phyloP scores from a whole-genome alignment of 2,113 vertebrate species.

The Xiphorhynchus elegans region DNA sequence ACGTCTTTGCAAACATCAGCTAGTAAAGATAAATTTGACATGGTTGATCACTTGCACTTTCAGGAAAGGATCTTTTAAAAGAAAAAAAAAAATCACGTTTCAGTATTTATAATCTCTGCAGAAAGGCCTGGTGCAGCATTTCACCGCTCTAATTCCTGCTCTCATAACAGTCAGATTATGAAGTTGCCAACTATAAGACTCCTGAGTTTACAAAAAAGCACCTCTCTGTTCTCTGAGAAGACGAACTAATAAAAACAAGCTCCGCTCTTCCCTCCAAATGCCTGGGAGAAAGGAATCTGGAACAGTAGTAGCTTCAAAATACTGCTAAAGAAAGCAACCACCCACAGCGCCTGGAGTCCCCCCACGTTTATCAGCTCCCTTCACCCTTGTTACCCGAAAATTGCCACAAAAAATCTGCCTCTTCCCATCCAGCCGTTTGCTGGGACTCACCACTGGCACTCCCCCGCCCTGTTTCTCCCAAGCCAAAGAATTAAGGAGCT shows the following conservation, averaged over 20 bases:
- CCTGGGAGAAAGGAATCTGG: conserved; percentile 47
- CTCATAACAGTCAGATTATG: conserved; percentile 61
- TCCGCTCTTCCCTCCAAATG: conserved; percentile 15
- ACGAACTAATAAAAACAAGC: conserved; percentile 59
- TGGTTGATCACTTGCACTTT: conserved; percentile 9
- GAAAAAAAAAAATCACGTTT: neutral
- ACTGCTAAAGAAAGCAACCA: conserved; percentile 10
- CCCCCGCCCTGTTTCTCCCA: neutral
- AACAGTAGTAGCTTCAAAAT: conserved; percentile 49
- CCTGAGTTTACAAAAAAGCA: conserved; percentile 25
- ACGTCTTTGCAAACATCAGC: conserved; percentile 15
- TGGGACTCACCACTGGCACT: neutral
- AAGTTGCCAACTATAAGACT: conserved; percentile 41
- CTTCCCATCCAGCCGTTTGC: neutral
- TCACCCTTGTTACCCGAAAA: neutral
- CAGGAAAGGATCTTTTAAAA: conserved; percentile 14
- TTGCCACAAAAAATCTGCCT: neutral
- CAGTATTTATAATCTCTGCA: conserved; percentile 29
- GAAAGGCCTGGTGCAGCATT: conserved; percentile 32
- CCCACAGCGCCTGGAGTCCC: neutral
- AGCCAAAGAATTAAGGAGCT: neutral
- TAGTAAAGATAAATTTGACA: conserved; percentile 34
- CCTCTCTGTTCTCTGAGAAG: conserved; percentile 33
- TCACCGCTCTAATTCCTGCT: conserved; percentile 41
- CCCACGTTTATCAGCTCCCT: neutral